Percentiles rank a stretch among this genome's conserved stretches.
Conservation (phyloP, 2,888 invertebrate species). For the Neoitamus cyanurus region DNA sequence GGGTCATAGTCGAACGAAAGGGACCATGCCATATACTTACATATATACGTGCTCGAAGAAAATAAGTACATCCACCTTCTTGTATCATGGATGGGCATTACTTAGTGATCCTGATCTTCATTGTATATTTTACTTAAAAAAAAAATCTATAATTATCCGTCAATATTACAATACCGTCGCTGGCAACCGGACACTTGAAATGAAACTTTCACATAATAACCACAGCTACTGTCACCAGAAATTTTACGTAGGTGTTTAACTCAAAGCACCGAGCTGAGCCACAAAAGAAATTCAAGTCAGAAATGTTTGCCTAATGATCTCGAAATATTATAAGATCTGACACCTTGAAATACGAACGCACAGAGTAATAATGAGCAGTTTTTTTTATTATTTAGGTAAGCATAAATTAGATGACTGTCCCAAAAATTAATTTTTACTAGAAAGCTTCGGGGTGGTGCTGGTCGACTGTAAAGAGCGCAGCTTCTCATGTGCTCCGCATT, state of each 20-base stretch:
- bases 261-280: not conserved
- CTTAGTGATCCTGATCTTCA: too few species aligned
- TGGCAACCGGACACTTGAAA: not conserved
- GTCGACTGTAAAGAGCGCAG: not conserved
- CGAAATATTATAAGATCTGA: not conserved
- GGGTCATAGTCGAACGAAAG: too few species aligned
- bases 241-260: not conserved
- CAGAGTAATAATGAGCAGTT: not conserved
- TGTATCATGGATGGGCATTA: too few species aligned
- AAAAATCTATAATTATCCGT: not conserved
- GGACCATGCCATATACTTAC: too few species aligned
- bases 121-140: not conserved
- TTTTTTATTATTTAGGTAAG: not conserved
- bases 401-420: not conserved
- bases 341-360: not conserved
- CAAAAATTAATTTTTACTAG: not conserved
- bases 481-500: not conserved
- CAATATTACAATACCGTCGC: not conserved
- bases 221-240: not conserved
- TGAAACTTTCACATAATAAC: not conserved
- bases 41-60: too few species aligned
- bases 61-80: too few species aligned
- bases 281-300: not conserved
- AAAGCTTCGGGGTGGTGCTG: not conserved
- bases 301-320: not conserved